Base-by-base conservation (phyloP, 2,797 vertebrate genomes). In the Mormyrops attenuatus region DNA sequence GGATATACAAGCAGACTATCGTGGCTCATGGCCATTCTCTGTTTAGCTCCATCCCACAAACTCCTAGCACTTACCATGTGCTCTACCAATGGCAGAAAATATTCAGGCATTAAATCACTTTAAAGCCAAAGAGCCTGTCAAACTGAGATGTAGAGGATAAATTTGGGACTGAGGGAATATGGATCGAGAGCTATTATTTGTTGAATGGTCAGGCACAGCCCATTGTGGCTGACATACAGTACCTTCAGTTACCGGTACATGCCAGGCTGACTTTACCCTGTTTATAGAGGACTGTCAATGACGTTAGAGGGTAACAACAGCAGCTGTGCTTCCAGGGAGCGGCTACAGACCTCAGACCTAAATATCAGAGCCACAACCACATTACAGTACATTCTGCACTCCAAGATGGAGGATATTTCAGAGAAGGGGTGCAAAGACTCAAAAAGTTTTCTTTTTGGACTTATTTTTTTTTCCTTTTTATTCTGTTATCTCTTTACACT, bases 301-400 rank as follows among this genome's bases (percentile, higher is more conserved):
- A 57, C 17, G 11, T 17, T 60, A 30, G 6, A 87, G 53, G 53
- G 86, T 57, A 87, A 85, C 22, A 53, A 34, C 30, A 38, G 52
- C 30, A 15, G 52, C 85, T 57, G 26, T 38, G 13, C 85, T 30
- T 55, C 53, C 52, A 30, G 53, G 53, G 53, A 57, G 52, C 1
- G 34, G 55, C 86, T 60, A 5, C 20, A 87, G 53, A 57, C 53
- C 86, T 87, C 86, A 87, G 86, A 57, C 50, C 52, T 52, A 57
- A n/a, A 55, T 60, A 57, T 17, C 11, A 53, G 26, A 17, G 6
- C 30, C 55, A 13, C 22, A 20, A 38, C 52, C 86, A 44, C 86
- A 87, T 60, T 57, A 41, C 53, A n/a, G 34, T 9, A 57, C 52
- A 87, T 38, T n/a, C 34, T 57, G 34, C 13, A 20, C 22, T 60